phyloP scores from a whole-genome alignment of 2,113 vertebrate genomes.

The Vanacampus margaritifer region DNA sequence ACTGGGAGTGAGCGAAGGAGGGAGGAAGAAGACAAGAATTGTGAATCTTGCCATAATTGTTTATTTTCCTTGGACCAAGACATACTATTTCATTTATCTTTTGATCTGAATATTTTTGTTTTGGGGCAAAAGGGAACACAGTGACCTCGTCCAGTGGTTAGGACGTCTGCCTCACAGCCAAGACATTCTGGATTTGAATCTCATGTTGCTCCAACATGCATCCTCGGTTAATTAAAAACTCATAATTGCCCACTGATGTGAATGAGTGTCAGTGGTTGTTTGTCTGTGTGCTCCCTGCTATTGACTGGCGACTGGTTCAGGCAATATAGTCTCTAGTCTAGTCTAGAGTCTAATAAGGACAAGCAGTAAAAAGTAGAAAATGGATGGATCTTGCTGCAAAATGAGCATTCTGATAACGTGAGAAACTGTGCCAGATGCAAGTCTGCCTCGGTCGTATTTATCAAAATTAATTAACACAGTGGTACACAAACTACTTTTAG shows the following conservation, averaged over 20 bases:
- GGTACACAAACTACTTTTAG: neutral
- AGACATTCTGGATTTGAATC: neutral
- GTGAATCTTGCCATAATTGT: neutral
- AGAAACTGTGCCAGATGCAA: neutral
- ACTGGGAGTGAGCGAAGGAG: neutral
- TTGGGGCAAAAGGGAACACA: neutral
- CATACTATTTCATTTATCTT: neutral
- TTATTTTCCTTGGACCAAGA: neutral
- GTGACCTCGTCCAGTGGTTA: too few relatives aligned
- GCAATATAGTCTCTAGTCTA: neutral
- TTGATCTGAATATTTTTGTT: neutral
- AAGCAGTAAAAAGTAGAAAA: neutral
- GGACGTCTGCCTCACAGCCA: too few relatives aligned
- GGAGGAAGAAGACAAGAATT: neutral
- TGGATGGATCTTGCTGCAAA: neutral
- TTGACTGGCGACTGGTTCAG: neutral
- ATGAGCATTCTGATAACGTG: neutral
- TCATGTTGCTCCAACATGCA: neutral
- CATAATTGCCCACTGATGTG: neutral
- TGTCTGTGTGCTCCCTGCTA: neutral
- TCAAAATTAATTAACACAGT: conserved; percentile 3
- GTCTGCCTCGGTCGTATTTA: neutral
- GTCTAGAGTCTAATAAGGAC: neutral
- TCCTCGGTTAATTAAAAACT: neutral
- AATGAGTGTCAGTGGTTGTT: neutral